A percentile compares a stretch with the other conserved stretches of the same genome.
These are phyloP conservation scores for Aphelinus certus DNA, from an alignment of 1,140 invertebrate species.

Conservation along the genomic window DNA sequence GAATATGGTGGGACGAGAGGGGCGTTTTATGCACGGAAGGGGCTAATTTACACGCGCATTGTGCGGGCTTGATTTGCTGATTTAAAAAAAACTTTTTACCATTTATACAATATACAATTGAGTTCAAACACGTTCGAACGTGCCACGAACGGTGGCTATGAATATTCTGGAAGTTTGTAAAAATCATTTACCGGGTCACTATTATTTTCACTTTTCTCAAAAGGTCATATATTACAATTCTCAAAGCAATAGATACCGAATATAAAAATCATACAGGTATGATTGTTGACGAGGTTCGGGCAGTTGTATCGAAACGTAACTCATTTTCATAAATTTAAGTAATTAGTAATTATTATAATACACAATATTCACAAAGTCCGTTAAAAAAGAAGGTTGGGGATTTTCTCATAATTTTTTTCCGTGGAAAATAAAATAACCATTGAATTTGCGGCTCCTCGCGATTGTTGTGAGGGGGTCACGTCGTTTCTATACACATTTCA, in stretches of 20 bases:
- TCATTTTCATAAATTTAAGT: conserved; percentile 63
- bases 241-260: conserved; percentile 35
- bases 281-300: conserved; percentile 41
- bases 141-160: conserved; percentile 52
- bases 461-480: conserved; percentile 45
- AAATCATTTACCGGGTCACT: conserved; percentile 37
- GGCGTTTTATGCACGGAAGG: conserved; percentile 40
- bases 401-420: conserved; percentile 44
- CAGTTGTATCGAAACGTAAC: conserved; percentile 59
- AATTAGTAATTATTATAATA: conserved; percentile 66
- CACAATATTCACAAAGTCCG: conserved; percentile 65
- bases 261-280: conserved; percentile 27
- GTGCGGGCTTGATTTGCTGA: conserved; percentile 51
- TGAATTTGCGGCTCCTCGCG: conserved; percentile 54
- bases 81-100: conserved; percentile 52
- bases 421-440: conserved; percentile 56
- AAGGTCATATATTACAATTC: conserved; percentile 52
- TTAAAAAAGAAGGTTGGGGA: conserved; percentile 56
- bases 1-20: conserved; percentile 41
- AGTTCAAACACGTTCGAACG: conserved; percentile 57
- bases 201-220: conserved; percentile 38
- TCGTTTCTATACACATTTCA: conserved; percentile 64
- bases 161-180: conserved; percentile 43
- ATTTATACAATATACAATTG: conserved; percentile 66
- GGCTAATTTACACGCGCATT: conserved; percentile 50